These are phyloP conservation scores for Arrhopalites spinosus DNA, from an alignment of 2,888 invertebrate species.

Conservation along the genomic window DNA sequence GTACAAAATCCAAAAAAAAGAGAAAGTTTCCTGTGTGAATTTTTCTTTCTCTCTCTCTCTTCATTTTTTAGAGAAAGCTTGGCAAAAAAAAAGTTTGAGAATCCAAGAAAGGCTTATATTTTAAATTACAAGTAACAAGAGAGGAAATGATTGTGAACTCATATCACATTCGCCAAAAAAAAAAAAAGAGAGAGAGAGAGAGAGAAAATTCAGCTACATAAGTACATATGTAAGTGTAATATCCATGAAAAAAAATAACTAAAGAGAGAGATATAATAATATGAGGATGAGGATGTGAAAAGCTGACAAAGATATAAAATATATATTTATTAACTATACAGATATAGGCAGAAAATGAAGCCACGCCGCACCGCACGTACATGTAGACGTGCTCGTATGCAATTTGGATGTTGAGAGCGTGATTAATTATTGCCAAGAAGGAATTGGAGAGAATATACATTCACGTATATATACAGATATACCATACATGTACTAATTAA, in stretches of 20 bases:
- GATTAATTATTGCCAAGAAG: slow-evolving; percentile 31
- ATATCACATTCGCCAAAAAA: neutral
- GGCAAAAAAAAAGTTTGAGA: neutral
- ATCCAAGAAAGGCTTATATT: neutral
- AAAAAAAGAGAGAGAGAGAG: neutral
- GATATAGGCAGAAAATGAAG: no score
- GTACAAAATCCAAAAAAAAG: neutral
- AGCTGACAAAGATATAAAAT: no score
- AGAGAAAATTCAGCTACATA: slow-evolving; percentile 2
- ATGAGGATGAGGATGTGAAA: no score
- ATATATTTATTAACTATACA: no score
- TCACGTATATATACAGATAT: slow-evolving; percentile 12
- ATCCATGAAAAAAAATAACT: neutral
- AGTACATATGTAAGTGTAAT: neutral
- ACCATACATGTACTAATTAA: slow-evolving; percentile 14
- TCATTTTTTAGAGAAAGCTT: neutral
- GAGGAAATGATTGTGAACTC: no score
- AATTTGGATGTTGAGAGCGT: slow-evolving; percentile 18
- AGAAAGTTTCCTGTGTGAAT: no score
- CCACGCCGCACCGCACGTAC: no score
- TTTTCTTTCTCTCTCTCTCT: no score
- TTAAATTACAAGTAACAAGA: neutral
- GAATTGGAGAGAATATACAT: no score
- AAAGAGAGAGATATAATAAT: slow-evolving; percentile 10
- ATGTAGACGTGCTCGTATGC: neutral